Evolutionary conservation across 2,797 vertebrate species (phyloP).

Genomic region (Melanotaenia trifasciata): DNA sequence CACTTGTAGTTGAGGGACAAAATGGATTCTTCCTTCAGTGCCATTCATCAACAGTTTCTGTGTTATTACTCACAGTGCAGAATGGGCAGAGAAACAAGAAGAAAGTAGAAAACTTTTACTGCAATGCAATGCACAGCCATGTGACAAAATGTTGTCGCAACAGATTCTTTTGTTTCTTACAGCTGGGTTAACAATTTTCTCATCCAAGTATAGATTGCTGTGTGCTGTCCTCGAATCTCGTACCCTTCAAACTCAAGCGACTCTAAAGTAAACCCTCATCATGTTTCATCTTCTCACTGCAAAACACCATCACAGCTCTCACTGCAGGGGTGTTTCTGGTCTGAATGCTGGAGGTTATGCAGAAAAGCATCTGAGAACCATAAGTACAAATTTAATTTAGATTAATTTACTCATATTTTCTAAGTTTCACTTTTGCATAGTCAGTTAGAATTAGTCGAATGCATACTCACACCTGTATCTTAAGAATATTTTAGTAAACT

Average conservation of each 20-base stretch:
- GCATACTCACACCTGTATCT: neutral
- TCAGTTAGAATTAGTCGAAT: neutral
- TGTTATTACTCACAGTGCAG: neutral
- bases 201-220: neutral
- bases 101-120: neutral
- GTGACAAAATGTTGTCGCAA: neutral
- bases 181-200: constrained; percentile 3
- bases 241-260: neutral
- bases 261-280: neutral
- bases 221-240: neutral
- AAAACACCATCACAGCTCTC: neutral
- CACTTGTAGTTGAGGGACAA: no score
- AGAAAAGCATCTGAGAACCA: no score
- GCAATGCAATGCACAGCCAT: neutral
- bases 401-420: neutral
- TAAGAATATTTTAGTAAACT: neutral
- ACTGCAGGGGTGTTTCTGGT: neutral
- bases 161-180: neutral
- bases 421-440: neutral
- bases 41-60: neutral
- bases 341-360: neutral
- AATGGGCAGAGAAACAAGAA: neutral
- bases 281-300: neutral
- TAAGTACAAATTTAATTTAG: no score
- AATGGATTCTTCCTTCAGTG: neutral